phyloP scores from a whole-genome alignment of 2,113 vertebrate species.

The Spermophilus dauricus region DNA sequence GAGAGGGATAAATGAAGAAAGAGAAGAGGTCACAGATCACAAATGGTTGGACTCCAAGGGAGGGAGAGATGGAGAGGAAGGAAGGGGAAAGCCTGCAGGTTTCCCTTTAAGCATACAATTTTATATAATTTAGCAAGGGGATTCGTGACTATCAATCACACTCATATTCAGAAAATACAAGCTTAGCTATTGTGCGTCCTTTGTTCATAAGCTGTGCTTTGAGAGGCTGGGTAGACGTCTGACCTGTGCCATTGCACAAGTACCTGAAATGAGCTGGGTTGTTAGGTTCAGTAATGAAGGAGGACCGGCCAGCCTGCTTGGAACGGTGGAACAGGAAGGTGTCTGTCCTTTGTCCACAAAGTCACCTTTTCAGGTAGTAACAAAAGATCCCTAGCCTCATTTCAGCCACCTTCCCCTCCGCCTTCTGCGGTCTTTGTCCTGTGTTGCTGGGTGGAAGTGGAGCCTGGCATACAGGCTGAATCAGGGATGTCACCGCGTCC shows the following conservation, averaged over 20 bases:
- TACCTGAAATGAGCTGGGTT: not conserved
- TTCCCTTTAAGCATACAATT: not conserved
- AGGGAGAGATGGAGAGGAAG: not conserved
- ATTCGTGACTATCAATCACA: slow-evolving; percentile 41
- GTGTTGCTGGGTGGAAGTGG: not conserved
- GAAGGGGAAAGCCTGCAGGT: not conserved
- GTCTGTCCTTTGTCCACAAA: not conserved
- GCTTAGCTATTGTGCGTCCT: not conserved
- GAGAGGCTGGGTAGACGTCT: not conserved
- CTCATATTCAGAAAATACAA: not conserved
- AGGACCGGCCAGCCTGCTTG: not conserved
- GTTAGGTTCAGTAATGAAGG: not conserved
- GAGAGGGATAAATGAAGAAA: not conserved
- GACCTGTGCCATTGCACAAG: not conserved
- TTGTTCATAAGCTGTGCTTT: not conserved
- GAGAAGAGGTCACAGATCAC: not conserved
- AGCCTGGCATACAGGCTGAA: not conserved
- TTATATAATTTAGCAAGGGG: slow-evolving; percentile 24
- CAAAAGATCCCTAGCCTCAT: not conserved
- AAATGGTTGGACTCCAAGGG: not conserved
- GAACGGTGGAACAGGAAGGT: not conserved
- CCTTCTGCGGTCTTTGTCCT: not conserved
- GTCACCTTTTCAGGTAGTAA: not conserved
- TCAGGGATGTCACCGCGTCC: not conserved
- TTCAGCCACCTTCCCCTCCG: not conserved